Percentiles rank a stretch among this genome's conserved stretches.
Conservation (phyloP, 1,140 invertebrate genomes). For the Drosophila tsacasi region DNA sequence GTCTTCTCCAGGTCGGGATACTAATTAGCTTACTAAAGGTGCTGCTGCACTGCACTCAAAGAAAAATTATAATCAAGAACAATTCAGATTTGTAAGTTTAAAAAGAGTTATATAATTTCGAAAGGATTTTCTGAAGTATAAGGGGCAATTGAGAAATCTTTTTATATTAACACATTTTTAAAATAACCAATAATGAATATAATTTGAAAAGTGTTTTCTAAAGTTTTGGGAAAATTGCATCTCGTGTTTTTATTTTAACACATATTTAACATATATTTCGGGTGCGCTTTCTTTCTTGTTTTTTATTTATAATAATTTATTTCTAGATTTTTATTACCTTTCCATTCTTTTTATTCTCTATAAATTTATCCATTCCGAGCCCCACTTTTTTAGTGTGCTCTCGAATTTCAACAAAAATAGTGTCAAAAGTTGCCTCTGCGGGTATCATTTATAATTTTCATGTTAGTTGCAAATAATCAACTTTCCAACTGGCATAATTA, state of each 20-base stretch:
- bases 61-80: background rate
- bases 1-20: background rate
- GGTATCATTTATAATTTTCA: background rate
- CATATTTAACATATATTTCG: too few relatives aligned
- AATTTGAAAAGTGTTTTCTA: too few relatives aligned
- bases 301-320: too few relatives aligned
- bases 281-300: too few relatives aligned
- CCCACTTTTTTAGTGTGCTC: background rate
- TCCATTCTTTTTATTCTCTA: too few relatives aligned
- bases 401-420: background rate
- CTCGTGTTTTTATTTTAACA: too few relatives aligned
- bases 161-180: too few relatives aligned
- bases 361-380: background rate
- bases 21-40: conserved; percentile 29
- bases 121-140: too few relatives aligned
- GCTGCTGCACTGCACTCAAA: background rate
- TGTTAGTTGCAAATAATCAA: conserved; percentile 1
- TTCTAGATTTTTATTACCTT: too few relatives aligned
- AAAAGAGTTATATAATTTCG: background rate
- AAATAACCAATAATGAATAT: too few relatives aligned
- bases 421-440: background rate
- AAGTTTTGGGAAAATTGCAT: too few relatives aligned
- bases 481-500: conserved; percentile 6
- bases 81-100: background rate
- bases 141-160: too few relatives aligned